Base-by-base conservation (phyloP, 2,113 vertebrate species). In the Suricata suricatta region DNA sequence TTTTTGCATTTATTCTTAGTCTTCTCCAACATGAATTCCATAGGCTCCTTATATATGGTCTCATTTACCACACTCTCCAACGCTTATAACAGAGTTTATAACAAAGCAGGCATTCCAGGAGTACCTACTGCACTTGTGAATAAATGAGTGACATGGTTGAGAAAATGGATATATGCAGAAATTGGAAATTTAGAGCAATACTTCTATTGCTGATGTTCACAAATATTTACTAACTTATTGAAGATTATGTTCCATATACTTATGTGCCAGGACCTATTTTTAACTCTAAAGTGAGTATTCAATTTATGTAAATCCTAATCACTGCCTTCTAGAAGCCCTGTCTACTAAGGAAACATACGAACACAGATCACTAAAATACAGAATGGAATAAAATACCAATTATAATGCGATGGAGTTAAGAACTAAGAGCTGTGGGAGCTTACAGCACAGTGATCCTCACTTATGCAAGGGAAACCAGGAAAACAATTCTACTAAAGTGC, bases 221-320 rank as follows among this genome's bases (percentile, higher is more conserved):
- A 29, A 90, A 94, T 66, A 86, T 47, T 77, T 66, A 68, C 81
- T 77, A 79, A 68, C 57, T 41, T 96, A 85, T 44, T 54, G 64
- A 97, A 72, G 38, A 85, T 17, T 81, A 90, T 74, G 63, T 90
- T 68, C 81, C 54, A 97, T 10, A 35, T 44, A 57, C 29, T 74
- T 33, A 57, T 66, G 25, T 66, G 16, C 16, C 31, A 92, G 27
- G 21, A 57, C 17, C 7, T 87, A 44, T 50, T 29, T 96, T 96
- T 93, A 86, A 84, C 10, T 52, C 50, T 57, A 50, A 92, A 41
- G 31, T 7, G 15, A 92, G 6, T 38, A 54, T 57, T 76, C 29
- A 17, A 35, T 80, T 57, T 63, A 38, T 31, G n/a, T 31, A 85
- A 41, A 85, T 52, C 31, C 17, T 41, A 69, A 31, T 72, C 60